Conservation (phyloP, 1,140 invertebrate genomes). For the Metaphire vulgaris region DNA sequence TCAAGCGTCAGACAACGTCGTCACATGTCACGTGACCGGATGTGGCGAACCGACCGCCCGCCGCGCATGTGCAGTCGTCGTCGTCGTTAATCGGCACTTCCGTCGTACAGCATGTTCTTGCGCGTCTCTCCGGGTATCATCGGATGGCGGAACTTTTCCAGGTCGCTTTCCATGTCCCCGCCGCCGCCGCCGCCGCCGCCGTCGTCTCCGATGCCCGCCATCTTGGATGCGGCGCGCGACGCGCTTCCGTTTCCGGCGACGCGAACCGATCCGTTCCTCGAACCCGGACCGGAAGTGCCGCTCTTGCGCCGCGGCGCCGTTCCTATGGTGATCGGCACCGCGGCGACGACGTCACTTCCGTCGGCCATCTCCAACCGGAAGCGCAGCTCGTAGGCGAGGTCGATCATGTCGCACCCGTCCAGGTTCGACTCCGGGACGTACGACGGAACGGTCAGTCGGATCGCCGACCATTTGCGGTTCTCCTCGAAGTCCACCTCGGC, state of each 20-base stretch:
- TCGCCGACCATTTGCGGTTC: conserved; percentile 46
- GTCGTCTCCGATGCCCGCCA: not conserved
- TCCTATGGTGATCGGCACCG: conserved; percentile 27
- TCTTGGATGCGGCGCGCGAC: not conserved
- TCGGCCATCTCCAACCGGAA: conserved; percentile 43
- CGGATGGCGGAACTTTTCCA: conserved; percentile 30
- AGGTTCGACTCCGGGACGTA: conserved; percentile 48
- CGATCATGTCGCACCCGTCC: conserved; percentile 49
- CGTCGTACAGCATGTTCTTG: conserved; percentile 37
- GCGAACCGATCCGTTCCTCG: not conserved
- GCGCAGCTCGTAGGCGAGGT: conserved; percentile 44
- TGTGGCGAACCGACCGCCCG: too few relatives aligned
- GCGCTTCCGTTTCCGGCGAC: not conserved
- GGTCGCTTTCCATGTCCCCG: not conserved
- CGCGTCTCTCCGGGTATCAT: conserved; percentile 32
- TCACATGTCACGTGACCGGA: too few relatives aligned
- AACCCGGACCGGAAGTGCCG: not conserved
- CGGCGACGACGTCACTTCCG: conserved; percentile 10
- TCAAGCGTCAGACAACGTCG: too few relatives aligned
- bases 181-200: too few relatives aligned
- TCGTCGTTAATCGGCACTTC: not conserved
- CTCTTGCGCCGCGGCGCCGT: conserved; percentile 10
- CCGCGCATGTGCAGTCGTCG: too few relatives aligned
- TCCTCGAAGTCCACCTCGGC: conserved; percentile 41
- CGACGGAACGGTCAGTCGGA: conserved; percentile 44